Evolutionary conservation across 2,797 vertebrate genomes (phyloP), one percentile per base, ranked within the genome.

Genomic region (Mallotus villosus): DNA sequence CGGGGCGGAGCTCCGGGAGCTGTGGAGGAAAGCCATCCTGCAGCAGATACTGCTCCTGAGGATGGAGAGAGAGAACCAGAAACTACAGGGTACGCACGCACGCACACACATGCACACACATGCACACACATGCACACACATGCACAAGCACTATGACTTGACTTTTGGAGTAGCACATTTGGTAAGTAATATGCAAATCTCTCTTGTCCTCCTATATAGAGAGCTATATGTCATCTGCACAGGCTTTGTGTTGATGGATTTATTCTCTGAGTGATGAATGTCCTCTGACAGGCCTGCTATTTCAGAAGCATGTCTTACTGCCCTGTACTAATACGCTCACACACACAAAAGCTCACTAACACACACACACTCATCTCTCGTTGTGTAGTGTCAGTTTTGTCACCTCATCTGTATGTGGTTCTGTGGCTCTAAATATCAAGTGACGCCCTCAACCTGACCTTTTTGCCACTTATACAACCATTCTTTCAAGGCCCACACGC

Each of bases 51-150:
- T 99, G 53, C 94, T 99, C 0, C 96, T 98, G 69, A 93, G 97
- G 81, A 99, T 99, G 97, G 97, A 99, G 89, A 94, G 87, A 59
- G 97, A 99, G 88, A 99, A 99, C 80, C 96, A 95, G 87, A 99
- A 97, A 74, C 93, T 99, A 19, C 96, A 98, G 92, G 97, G 97
- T 97, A 68, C 27, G 11, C 8, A n/a, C 29, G 21, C 60, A 41
- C 25, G 29, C 24, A 60, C 12, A 63, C 61, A 22, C 7, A 16
- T 5, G n/a, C 21, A 8, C 49, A 17, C 49, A 55, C 58, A 49
- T 19, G 53, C 7, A 25, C 29, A 27, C 22, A 17, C n/a, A 41
- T 58, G 34, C 25, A 34, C 24, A 16, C 51, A 17, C 49, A 57
- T 49, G 41, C 32, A 34, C 32, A 34, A 34, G 32, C 53, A 55